Percentiles rank a stretch among this genome's conserved stretches.
phyloP scores from a whole-genome alignment of 1,140 invertebrate genomes.

The Ips typographus region DNA sequence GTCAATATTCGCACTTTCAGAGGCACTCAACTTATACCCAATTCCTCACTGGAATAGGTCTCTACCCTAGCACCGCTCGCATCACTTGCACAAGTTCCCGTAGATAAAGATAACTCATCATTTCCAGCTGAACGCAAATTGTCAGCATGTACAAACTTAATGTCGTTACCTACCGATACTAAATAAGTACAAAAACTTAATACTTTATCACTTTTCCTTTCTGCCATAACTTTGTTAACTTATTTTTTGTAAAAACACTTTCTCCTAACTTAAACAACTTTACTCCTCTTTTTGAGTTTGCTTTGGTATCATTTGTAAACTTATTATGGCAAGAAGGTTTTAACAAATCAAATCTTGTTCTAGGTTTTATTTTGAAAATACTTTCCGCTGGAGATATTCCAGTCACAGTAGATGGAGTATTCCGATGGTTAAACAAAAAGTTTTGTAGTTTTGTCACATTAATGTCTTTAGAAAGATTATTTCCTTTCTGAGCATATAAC shows the following conservation, averaged over 20 bases:
- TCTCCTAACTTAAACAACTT: not conserved
- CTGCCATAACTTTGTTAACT: not conserved
- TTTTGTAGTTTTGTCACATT: conserved; percentile 26
- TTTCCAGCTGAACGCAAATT: too few relatives aligned
- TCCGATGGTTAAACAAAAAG: conserved; percentile 3
- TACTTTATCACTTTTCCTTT: not conserved
- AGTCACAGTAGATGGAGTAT: not conserved
- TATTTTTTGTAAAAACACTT: not conserved
- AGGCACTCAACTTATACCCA: too few relatives aligned
- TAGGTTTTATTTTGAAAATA: not conserved
- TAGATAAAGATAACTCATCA: too few relatives aligned
- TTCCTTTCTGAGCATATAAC: too few relatives aligned
- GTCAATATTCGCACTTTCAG: too few relatives aligned
- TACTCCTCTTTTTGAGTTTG: not conserved
- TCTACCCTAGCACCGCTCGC: too few relatives aligned
- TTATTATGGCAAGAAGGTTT: not conserved
- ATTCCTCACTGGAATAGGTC: too few relatives aligned
- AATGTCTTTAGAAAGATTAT: too few relatives aligned
- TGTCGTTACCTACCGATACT: too few relatives aligned
- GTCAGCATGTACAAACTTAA: too few relatives aligned
- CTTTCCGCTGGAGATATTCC: not conserved
- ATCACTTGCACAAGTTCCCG: too few relatives aligned
- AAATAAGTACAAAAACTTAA: too few relatives aligned
- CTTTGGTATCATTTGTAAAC: not conserved
- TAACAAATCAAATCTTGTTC: conserved; percentile 2